These are phyloP conservation scores for Anas georgica DNA, from an alignment of 2,797 vertebrate species.

Conservation along the genomic window DNA sequence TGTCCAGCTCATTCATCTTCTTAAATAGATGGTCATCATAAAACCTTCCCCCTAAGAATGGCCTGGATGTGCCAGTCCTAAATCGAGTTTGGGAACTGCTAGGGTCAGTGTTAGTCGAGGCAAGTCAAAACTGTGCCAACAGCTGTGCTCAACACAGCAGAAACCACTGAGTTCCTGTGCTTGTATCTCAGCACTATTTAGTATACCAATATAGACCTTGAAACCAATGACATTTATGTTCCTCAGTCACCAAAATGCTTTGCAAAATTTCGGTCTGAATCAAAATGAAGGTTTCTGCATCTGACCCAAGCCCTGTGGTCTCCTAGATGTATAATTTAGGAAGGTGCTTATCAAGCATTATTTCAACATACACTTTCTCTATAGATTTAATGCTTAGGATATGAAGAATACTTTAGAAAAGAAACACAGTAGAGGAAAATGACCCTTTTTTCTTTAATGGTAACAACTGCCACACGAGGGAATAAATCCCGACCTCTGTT, in stretches of 20 bases:
- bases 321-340: background rate
- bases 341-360: background rate
- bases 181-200: background rate
- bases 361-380: background rate
- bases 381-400: background rate
- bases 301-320: constrained; percentile 9
- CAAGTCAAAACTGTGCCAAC: constrained; percentile 6
- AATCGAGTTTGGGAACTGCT: background rate
- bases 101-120: background rate
- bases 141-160: background rate
- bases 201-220: constrained; percentile 12
- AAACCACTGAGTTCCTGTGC: constrained; percentile 57
- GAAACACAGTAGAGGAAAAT: background rate
- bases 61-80: background rate
- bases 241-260: background rate
- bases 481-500: background rate
- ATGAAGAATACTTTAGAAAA: background rate
- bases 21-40: background rate
- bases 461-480: fast-evolving
- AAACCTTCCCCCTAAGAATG: background rate
- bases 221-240: constrained; percentile 59
- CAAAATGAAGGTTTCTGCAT: constrained; percentile 10
- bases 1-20: background rate
- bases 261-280: constrained; percentile 59
- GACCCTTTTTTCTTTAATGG: fast-evolving